Evolutionary conservation across 2,113 vertebrate species (phyloP).

Genomic region (Irena cyanogastra): DNA sequence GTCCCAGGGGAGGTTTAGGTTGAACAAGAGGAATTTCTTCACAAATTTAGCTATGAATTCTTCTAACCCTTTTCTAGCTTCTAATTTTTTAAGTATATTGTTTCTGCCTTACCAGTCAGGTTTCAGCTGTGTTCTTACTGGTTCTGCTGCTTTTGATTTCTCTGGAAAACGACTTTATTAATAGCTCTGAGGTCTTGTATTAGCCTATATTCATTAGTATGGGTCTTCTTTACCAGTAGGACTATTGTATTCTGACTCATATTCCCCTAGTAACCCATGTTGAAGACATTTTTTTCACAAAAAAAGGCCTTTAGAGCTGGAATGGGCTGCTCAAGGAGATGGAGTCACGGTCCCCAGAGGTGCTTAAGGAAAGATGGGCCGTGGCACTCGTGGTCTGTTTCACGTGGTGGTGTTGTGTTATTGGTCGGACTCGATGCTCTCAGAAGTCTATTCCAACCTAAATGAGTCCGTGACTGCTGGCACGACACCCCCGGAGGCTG

Average conservation of each 20-base stretch:
- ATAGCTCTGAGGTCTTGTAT: neutral
- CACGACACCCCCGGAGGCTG: neutral
- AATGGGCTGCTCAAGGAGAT: neutral
- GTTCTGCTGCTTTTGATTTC: neutral
- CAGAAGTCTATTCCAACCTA: neutral
- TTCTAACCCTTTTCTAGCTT: neutral
- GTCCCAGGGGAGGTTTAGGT: neutral
- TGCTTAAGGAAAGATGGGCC: neutral
- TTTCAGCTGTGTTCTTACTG: neutral
- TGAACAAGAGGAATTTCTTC: neutral
- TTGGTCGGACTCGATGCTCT: neutral
- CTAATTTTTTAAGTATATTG: neutral
- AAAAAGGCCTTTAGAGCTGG: no score
- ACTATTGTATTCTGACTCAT: neutral
- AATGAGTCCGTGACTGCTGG: neutral
- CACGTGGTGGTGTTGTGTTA: fast-evolving
- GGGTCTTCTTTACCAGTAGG: fast-evolving
- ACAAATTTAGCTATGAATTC: neutral
- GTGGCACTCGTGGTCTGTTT: fast-evolving
- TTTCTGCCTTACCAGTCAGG: neutral
- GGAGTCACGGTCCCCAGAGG: fast-evolving
- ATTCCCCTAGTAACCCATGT: neutral
- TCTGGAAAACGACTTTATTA: neutral
- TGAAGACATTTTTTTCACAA: neutral
- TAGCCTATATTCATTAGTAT: neutral